Evolutionary conservation across 2,888 invertebrate genomes (phyloP).

Genomic region (Meganola albula): DNA sequence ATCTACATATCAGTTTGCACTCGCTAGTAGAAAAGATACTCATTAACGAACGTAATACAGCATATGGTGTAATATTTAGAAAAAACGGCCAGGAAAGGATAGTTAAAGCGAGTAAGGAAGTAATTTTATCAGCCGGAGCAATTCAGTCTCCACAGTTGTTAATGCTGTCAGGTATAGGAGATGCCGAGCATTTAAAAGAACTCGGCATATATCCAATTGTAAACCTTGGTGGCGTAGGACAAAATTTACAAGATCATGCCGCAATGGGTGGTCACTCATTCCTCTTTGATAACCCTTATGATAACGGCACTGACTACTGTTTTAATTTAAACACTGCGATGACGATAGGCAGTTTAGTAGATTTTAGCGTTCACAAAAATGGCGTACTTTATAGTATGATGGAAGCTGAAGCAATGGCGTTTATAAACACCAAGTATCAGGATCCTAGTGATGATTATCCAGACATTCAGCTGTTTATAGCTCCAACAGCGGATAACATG

Average conservation of each 20-base stretch:
- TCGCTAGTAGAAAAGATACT: conserved; percentile 83
- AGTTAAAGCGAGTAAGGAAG: conserved; percentile 83
- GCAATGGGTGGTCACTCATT: conserved; percentile 88
- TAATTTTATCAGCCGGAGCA: conserved; percentile 91
- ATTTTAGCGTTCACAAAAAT: conserved; percentile 77
- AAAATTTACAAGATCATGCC: conserved; percentile 90
- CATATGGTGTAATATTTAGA: conserved; percentile 82
- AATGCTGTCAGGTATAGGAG: conserved; percentile 91
- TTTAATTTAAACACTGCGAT: conserved; percentile 83
- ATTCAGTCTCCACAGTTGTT: conserved; percentile 90
- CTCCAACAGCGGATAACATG: conserved; percentile 85
- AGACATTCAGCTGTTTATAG: conserved; percentile 87
- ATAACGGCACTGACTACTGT: conserved; percentile 78
- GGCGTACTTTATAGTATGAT: conserved; percentile 87
- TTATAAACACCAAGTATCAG: conserved; percentile 85
- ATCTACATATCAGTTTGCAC: conserved; percentile 84
- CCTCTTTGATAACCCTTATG: conserved; percentile 80
- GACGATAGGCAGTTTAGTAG: conserved; percentile 77
- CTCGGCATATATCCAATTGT: conserved; percentile 79
- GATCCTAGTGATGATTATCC: conserved; percentile 83
- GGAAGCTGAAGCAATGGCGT: conserved; percentile 88
- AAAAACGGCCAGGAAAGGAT: conserved; percentile 72
- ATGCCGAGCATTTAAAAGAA: conserved; percentile 78
- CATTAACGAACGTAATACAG: conserved; percentile 79
- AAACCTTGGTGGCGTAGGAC: conserved; percentile 85